phyloP scores from a whole-genome alignment of 23 tunicate species.

The Halocynthia aurantium region DNA sequence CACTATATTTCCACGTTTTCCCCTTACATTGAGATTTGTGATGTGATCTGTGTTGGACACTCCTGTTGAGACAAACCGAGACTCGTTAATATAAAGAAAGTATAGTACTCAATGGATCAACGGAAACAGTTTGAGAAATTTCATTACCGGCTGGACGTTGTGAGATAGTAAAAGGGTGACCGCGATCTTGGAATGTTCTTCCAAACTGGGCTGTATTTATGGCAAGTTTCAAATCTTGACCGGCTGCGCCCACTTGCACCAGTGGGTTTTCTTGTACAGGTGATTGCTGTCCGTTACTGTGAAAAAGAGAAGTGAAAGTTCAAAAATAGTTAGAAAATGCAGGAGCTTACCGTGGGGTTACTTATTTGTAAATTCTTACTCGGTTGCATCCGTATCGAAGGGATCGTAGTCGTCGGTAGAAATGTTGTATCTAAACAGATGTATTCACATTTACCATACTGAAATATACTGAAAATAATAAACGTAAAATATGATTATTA shows the following conservation, averaged over 20 bases:
- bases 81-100: too few species aligned
- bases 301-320: neutral
- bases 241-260: slow-evolving; percentile 66
- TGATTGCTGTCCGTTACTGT: slow-evolving; percentile 21
- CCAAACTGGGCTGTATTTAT: slow-evolving; percentile 93
- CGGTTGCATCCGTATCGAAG: slow-evolving; percentile 36
- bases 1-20: slow-evolving; percentile 91
- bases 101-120: too few species aligned
- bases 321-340: neutral
- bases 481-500: neutral
- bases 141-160: slow-evolving; percentile 55
- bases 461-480: neutral
- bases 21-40: slow-evolving; percentile 72
- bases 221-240: slow-evolving; percentile 74
- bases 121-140: neutral
- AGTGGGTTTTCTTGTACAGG: slow-evolving; percentile 82
- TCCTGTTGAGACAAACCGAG: neutral
- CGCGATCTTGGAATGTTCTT: slow-evolving; percentile 87
- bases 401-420: slow-evolving; percentile 91
- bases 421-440: slow-evolving; percentile 71
- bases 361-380: slow-evolving; percentile 13
- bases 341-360: neutral
- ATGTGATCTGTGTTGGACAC: slow-evolving; percentile 23
- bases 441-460: neutral
- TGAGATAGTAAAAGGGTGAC: slow-evolving; percentile 56